Evolutionary conservation across 2,888 invertebrate species (phyloP), one percentile per base, ranked within the genome.

Genomic region (Netelia melanura): DNA sequence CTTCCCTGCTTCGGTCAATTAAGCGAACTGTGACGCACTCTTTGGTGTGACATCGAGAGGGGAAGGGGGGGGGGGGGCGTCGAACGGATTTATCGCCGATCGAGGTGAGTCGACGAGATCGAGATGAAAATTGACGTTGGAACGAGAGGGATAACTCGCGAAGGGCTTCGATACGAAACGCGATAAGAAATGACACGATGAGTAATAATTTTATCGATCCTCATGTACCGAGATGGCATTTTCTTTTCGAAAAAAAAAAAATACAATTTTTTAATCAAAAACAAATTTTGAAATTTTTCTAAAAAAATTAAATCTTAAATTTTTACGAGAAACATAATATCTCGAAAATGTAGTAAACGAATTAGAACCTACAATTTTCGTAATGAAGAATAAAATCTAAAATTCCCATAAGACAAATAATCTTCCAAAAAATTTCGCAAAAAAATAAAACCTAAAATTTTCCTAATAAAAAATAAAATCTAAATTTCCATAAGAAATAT

Each of bases 1-100:
- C 75, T 75, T 75, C 74, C 44, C 70, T 64, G 81, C 70, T 70
- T 62, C 11, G 43, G 54, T 52, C 68, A 81, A 81, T 81, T 64
- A 70, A 76, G 62, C 70, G 70, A 56, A 62, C 43, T 52, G 44
- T 70, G 64, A 25, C 70, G 54, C 44, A 21, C 38, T 56, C 17
- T 14, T 17, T 54, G 64, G 30, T 62, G 44, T 10, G 58, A 65
- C 48, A 56, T 48, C 9, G 38, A 6, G 38, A 3, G 6, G 6
- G 38, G 38, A 1, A 6, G 38, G 6, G 38, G 38, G 38, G 30
- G n/a, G n/a, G 38, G 38, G 30, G n/a, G 61, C 10, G 44, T 68
- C 76, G 58, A 82, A 77, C 76, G 82, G 77, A 77, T 82, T 82
- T 56, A 70, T 71, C 65, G 52, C 17, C 38, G 14, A n/a, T 17